A percentile compares a stretch with the other conserved stretches of the same genome.
These are phyloP conservation scores for Distichodus sexfasciatus DNA, from an alignment of 2,797 vertebrate genomes.

Conservation along the genomic window DNA sequence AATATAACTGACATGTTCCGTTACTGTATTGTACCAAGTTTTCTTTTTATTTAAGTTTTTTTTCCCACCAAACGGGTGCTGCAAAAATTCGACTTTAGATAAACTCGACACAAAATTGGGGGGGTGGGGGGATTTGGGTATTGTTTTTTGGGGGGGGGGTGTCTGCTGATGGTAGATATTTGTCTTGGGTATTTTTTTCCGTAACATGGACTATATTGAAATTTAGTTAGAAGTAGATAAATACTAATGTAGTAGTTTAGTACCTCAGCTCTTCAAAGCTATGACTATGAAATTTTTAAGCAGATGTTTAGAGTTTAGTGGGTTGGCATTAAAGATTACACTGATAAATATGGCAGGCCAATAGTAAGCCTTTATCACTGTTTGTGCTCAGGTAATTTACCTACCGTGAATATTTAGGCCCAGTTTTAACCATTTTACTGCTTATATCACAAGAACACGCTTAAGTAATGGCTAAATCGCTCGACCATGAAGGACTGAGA, in stretches of 20 bases:
- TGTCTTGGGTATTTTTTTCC: slow-evolving; percentile 57
- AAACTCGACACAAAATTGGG: no score
- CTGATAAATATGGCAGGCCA: slow-evolving; percentile 33
- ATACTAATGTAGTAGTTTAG: slow-evolving; percentile 73
- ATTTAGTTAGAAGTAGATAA: slow-evolving; percentile 72
- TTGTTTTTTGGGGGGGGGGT: slow-evolving; percentile 53
- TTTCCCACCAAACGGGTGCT: not conserved
- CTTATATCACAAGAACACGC: not conserved
- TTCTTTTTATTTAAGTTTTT: slow-evolving; percentile 3
- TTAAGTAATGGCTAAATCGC: no score
- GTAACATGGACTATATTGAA: slow-evolving; percentile 68
- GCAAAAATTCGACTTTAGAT: slow-evolving; percentile 15
- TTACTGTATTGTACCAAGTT: slow-evolving; percentile 36
- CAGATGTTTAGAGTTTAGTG: slow-evolving; percentile 49
- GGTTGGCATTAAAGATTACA: slow-evolving; percentile 13
- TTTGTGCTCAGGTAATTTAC: slow-evolving; percentile 65
- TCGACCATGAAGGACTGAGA: slow-evolving; percentile 18
- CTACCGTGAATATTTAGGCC: slow-evolving; percentile 59
- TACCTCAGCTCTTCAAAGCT: slow-evolving; percentile 74
- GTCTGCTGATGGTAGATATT: slow-evolving; percentile 34
- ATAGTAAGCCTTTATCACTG: slow-evolving; percentile 58
- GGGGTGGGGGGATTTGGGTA: no score
- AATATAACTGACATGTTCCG: slow-evolving; percentile 35
- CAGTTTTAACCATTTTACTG: not conserved
- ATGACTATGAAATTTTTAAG: slow-evolving; percentile 73